Conservation (phyloP, 2,888 invertebrate species). For the Epistrophe grossulariae region DNA sequence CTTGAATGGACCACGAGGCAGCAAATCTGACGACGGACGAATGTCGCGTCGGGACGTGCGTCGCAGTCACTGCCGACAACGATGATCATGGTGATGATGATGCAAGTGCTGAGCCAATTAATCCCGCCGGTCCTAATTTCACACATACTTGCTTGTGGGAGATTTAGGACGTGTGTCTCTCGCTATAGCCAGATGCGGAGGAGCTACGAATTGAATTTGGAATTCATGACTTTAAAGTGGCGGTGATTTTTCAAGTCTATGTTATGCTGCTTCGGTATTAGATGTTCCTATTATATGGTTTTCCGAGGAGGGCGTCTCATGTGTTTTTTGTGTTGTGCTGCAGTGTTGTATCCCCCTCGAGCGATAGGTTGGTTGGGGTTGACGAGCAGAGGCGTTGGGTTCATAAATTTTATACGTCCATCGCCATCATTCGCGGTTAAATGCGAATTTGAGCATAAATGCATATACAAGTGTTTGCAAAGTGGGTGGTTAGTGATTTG, state of each 20-base stretch:
- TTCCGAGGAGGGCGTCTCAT: conserved; percentile 21
- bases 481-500: conserved; percentile 73
- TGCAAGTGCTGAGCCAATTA: conserved; percentile 75
- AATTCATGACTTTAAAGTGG: conserved; percentile 72
- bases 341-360: not conserved
- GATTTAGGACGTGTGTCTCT: conserved; percentile 62
- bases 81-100: conserved; percentile 36
- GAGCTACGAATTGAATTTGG: conserved; percentile 64
- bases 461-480: conserved; percentile 65
- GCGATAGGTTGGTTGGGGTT: conserved; percentile 16
- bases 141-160: conserved; percentile 62
- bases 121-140: conserved; percentile 74
- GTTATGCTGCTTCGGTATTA: conserved; percentile 37
- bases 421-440: conserved; percentile 5
- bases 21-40: conserved; percentile 1
- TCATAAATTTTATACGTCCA: conserved; percentile 60
- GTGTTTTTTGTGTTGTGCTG: conserved; percentile 11
- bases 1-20: conserved; percentile 8
- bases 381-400: conserved; percentile 54
- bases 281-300: conserved; percentile 25
- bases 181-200: conserved; percentile 45
- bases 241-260: conserved; percentile 70
- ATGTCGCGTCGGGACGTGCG: not conserved
- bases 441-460: conserved; percentile 43
- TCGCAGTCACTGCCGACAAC: conserved; percentile 21